A percentile compares a stretch with the other conserved stretches of the same genome.
Conservation (phyloP, 2,797 vertebrate species). For the Cetoscarus ocellatus region DNA sequence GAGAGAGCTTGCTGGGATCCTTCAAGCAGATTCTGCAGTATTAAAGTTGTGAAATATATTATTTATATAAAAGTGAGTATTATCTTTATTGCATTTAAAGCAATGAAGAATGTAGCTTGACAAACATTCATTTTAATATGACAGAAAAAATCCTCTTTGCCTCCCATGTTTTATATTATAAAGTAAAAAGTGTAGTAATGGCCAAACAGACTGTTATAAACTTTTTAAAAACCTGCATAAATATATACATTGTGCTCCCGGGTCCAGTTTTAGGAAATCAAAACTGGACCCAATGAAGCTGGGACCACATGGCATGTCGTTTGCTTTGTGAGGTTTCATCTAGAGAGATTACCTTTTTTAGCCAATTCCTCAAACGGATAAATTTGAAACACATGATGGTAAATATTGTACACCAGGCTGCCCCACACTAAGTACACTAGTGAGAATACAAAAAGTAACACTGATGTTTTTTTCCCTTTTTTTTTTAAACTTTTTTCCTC, state of each 20-base stretch:
- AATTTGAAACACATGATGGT: constrained; percentile 99
- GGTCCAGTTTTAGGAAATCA: constrained; percentile 96
- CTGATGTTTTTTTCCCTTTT: constrained; percentile 79
- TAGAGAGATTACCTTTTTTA: constrained; percentile 92
- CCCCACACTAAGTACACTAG: constrained; percentile 94
- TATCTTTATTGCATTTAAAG: constrained; percentile 99
- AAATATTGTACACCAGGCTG: constrained; percentile 99
- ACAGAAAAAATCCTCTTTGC: constrained; percentile 96
- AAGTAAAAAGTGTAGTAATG: constrained; percentile 99
- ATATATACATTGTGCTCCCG: constrained; percentile 99
- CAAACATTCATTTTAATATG: constrained; percentile 99
- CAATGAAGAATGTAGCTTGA: constrained; percentile 99
- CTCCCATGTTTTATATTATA: constrained; percentile 96
- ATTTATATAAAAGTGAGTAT: constrained; percentile 99
- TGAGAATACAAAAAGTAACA: constrained; percentile 93
- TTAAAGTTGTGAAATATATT: constrained; percentile 99
- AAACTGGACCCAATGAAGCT: constrained; percentile 98
- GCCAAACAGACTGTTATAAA: constrained; percentile 99
- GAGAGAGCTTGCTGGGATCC: constrained; percentile 97
- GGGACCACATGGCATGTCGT: constrained; percentile 96
- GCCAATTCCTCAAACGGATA: constrained; percentile 98
- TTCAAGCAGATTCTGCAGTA: constrained; percentile 99
- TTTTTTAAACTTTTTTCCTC: constrained; percentile 61
- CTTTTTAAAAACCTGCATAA: constrained; percentile 99
- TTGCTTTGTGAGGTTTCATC: constrained; percentile 96